Evolutionary conservation across 2,888 invertebrate genomes (phyloP).

Genomic region (Axea sp.): DNA sequence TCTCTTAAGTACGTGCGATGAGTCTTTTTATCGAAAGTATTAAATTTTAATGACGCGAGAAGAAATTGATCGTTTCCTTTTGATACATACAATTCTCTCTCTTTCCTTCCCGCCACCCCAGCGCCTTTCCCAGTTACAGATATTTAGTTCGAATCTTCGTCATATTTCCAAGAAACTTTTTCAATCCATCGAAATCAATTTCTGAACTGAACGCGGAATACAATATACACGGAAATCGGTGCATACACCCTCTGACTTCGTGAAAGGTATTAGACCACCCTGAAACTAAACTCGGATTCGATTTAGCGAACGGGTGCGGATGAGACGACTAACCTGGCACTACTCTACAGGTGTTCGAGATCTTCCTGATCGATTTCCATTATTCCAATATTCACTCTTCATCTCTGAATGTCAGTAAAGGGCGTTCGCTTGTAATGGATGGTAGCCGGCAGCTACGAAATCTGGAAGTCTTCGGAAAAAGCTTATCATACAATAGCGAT

Average conservation of each 20-base stretch:
- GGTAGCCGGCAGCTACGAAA: constrained; percentile 29
- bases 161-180: too few species aligned
- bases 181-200: too few species aligned
- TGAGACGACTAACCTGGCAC: constrained; percentile 21
- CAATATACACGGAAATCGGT: constrained; percentile 7
- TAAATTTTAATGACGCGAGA: constrained; percentile 38
- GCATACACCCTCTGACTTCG: constrained; percentile 6
- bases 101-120: too few species aligned
- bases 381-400: constrained; percentile 42
- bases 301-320: constrained; percentile 14
- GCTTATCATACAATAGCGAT: constrained; percentile 24
- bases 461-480: constrained; percentile 24
- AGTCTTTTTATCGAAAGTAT: constrained; percentile 27
- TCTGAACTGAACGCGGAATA: background rate
- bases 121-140: background rate
- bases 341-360: constrained; percentile 46
- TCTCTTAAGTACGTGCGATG: constrained; percentile 13
- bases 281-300: constrained; percentile 38
- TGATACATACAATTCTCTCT: too few species aligned
- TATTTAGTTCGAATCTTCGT: too few species aligned
- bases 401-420: constrained; percentile 34
- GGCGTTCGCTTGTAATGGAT: constrained; percentile 27
- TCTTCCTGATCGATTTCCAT: constrained; percentile 45
- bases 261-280: constrained; percentile 44
- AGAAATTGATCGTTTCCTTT: constrained; percentile 15